phyloP scores from a whole-genome alignment of 2,797 vertebrate species.

The Microctenopoma steveboyesi region DNA sequence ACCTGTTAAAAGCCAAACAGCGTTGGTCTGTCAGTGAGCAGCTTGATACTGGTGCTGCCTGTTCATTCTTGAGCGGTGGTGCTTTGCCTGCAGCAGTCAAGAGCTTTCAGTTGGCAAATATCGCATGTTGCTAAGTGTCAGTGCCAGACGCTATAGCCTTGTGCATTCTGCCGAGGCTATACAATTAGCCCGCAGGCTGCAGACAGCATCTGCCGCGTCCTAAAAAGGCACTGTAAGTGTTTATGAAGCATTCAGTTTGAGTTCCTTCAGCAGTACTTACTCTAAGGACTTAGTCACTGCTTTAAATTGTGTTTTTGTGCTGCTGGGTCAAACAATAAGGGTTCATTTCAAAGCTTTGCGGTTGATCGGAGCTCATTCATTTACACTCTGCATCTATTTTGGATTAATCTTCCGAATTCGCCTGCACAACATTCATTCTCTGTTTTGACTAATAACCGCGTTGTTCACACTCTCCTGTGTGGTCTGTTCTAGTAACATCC shows the following conservation, averaged over 20 bases:
- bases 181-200: conserved; percentile 51
- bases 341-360: conserved; percentile 4
- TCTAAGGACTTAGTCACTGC: background rate
- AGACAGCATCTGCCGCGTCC: conserved; percentile 66
- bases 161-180: conserved; percentile 41
- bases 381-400: conserved; percentile 32
- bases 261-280: conserved; percentile 17
- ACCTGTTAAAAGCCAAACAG: conserved; percentile 74
- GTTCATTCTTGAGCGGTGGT: conserved; percentile 50
- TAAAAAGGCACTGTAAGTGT: background rate
- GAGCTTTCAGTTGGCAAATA: conserved; percentile 58
- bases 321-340: background rate
- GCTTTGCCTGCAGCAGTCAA: conserved; percentile 34
- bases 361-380: conserved; percentile 7
- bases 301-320: background rate
- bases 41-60: conserved; percentile 61
- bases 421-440: conserved; percentile 17
- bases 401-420: conserved; percentile 9
- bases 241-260: conserved; percentile 27
- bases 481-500: conserved; percentile 58
- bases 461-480: conserved; percentile 59
- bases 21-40: conserved; percentile 65
- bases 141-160: conserved; percentile 49
- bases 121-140: conserved; percentile 59
- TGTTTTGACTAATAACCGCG: conserved; percentile 23